Evolutionary conservation across 2,113 vertebrate genomes (phyloP).

Genomic region (Lophius piscatorius): DNA sequence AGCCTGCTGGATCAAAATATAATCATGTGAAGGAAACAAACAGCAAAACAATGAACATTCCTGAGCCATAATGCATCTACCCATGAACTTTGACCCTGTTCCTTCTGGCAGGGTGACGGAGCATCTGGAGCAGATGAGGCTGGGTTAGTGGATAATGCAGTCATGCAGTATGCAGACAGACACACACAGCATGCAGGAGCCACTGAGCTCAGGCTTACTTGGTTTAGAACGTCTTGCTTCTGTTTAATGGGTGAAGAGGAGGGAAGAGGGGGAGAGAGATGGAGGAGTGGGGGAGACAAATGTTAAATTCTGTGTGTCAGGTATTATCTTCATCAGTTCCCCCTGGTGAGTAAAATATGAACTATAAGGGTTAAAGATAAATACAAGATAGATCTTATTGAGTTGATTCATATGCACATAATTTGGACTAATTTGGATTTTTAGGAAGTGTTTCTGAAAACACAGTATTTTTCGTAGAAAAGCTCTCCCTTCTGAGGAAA

Average conservation of each 20-base stretch:
- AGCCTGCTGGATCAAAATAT: constrained; percentile 1
- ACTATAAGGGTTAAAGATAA: no score
- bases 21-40: constrained; percentile 13
- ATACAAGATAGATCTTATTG: no score
- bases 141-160: constrained; percentile 44
- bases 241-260: constrained; percentile 67
- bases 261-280: not conserved
- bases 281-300: constrained; percentile 25
- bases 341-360: no score
- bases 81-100: constrained; percentile 34
- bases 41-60: not conserved
- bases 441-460: no score
- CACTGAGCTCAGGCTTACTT: constrained; percentile 79
- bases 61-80: not conserved
- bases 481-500: no score
- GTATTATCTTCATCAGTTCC: not conserved
- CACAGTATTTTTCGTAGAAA: no score
- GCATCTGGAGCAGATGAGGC: constrained; percentile 44
- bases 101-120: constrained; percentile 26
- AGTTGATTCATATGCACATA: no score
- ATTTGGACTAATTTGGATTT: no score
- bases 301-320: constrained; percentile 35
- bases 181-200: constrained; percentile 80
- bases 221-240: constrained; percentile 86
- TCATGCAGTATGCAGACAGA: constrained; percentile 75